These are phyloP conservation scores for Drosophila percnosoma DNA, from an alignment of 2,888 invertebrate species.

Conservation along the genomic window DNA sequence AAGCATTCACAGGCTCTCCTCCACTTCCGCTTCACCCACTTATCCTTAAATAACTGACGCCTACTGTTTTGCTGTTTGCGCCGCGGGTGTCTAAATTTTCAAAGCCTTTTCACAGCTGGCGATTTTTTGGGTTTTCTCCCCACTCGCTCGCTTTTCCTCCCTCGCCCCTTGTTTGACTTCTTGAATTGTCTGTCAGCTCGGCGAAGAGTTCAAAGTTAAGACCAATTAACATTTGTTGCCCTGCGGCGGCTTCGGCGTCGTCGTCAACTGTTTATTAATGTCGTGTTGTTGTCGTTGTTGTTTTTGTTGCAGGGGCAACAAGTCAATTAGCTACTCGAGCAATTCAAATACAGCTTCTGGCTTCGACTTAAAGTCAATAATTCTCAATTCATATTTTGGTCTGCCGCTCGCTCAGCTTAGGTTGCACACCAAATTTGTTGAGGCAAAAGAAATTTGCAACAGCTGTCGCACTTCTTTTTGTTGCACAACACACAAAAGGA, in stretches of 20 bases:
- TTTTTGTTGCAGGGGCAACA: conserved; percentile 26
- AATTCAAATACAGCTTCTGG: conserved; percentile 17
- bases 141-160: not conserved
- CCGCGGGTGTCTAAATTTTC: conserved; percentile 55
- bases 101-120: conserved; percentile 8
- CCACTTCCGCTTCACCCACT: not conserved
- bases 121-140: not conserved
- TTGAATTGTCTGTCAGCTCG: conserved; percentile 32
- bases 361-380: conserved; percentile 49
- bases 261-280: conserved; percentile 45
- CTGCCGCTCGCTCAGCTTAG: not conserved
- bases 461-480: conserved; percentile 30
- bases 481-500: conserved; percentile 40
- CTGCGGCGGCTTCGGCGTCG: not conserved
- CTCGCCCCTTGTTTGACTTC: not conserved
- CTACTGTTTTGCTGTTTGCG: conserved; percentile 31
- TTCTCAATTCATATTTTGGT: conserved; percentile 32
- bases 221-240: conserved; percentile 52
- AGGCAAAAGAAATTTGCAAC: conserved; percentile 35
- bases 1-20: not conserved
- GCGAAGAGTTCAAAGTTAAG: conserved; percentile 48
- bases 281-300: conserved; percentile 4
- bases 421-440: conserved; percentile 3
- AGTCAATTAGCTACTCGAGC: conserved; percentile 47
- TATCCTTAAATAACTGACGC: conserved; percentile 7